Evolutionary conservation across 2,888 invertebrate genomes (phyloP), one percentile per base, ranked within the genome.

Genomic region (Meta bourneti): DNA sequence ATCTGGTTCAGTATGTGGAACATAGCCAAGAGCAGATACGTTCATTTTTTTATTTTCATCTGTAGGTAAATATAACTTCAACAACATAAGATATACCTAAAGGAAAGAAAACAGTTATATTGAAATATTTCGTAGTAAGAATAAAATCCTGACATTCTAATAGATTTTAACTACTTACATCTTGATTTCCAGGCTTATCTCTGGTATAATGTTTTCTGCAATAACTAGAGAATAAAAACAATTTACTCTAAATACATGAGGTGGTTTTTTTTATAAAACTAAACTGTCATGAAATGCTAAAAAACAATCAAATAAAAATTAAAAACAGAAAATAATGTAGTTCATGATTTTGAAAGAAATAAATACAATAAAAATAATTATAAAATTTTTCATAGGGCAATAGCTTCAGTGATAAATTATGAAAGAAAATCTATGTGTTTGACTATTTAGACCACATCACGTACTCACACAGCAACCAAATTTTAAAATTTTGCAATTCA

Each of bases 121-220:
- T 74, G 5, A 0, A 11, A 74, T 19, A 48, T 19, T 75, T 8
- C 8, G 1, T 9, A 75, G 7, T 75, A 78, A 51, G 13, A 78
- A 78, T 51, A 11, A 34, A 74, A 74, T 19, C 16, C 11, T 7
- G 20, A 4, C 16, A 54, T 34, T 69, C 20, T 11, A 16, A 70
- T 20, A 70, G 1, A 61, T 54, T 74, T 54, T 13, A 75, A 54
- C 34, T 74, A 91, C 88, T 89, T 85, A 93, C 93, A 89, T 93
- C 92, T 90, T 92, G 87, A 81, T 93, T 93, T 69, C 90, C 90
- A 49, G 91, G 90, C 54, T 87, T 89, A 72, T 91, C 91, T 75
- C 92, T 91, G 71, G 83, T 51, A 74, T 93, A 94, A 49, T 90
- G 81, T 75, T 75, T 87, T 9, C 71, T 16, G 70, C 94, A 94